Conservation (phyloP, 2,113 vertebrate genomes). For the Calypte anna region DNA sequence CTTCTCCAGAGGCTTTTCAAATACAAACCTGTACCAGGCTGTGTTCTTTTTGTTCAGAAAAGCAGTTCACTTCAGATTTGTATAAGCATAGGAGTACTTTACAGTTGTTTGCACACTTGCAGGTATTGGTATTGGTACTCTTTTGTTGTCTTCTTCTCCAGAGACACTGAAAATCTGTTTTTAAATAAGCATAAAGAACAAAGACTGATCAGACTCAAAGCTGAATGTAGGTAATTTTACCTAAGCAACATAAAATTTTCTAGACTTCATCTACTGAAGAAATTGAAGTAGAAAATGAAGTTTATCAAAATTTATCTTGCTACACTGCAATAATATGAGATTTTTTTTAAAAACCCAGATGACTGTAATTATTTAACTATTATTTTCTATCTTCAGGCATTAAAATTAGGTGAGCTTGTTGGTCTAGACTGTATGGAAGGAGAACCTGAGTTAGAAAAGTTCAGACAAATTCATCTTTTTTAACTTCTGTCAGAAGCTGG, state of each 20-base stretch:
- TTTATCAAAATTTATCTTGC: not conserved
- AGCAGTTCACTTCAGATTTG: not conserved
- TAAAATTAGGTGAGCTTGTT: not conserved
- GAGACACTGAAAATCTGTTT: not conserved
- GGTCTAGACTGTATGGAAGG: not conserved
- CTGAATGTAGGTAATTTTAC: not conserved
- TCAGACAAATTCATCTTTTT: not conserved
- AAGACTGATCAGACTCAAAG: not conserved
- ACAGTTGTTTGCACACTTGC: not conserved
- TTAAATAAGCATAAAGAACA: not conserved
- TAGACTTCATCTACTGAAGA: not conserved
- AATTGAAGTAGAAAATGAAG: not conserved
- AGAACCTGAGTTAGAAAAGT: not conserved
- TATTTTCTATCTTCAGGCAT: not conserved
- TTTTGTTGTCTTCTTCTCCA: not conserved
- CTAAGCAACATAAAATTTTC: not conserved
- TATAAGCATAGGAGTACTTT: not conserved
- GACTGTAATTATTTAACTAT: not conserved
- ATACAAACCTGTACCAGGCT: not conserved
- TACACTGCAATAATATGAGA: not conserved
- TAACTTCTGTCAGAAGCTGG: not conserved
- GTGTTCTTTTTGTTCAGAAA: not conserved
- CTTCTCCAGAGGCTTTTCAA: not conserved
- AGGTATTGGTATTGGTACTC: rapidly evolving
- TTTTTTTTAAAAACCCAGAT: not conserved